Evolutionary conservation across 2,888 invertebrate species (phyloP), one percentile per base, ranked within the genome.

Genomic region (Alitta virens): DNA sequence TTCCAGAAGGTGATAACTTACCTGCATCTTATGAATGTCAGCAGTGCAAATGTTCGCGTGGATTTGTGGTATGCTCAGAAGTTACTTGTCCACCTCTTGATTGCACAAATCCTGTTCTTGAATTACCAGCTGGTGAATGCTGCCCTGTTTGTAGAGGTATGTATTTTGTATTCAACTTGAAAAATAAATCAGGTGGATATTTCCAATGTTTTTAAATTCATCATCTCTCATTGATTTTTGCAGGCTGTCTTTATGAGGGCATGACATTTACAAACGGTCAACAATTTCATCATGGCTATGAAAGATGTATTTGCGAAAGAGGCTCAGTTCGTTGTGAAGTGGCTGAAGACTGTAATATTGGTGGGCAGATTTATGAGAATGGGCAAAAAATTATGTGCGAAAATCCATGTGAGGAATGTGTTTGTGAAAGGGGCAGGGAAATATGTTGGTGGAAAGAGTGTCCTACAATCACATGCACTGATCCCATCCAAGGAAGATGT

Each of bases 1-100:
- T 74, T 53, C 53, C 67, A 33, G 72, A 60, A 12, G 60, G 46
- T 18, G 16, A 14, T n/a, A 18, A 24, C 1, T 24, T 33, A 25
- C n/a, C n/a, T 12, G n/a, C 46, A 46, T 16, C 46, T 5, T 3
- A 33, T 12, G 7, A 5, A 5, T 60, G 60, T 18, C 52, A 52
- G 5, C 5, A 14, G 43, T 60, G 60, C 52, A 23, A 26, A n/a
- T 60, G 60, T 24, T n/a, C n/a, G 25, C 2, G n/a, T 1, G 60
- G 60, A 16, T 53, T 7, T 23, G 55, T 61, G 7, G 46, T 27
- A 21, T 61, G 61, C 26, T 49, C 33, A 24, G 33, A 16, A 0
- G 40, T 56, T 40, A 40, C 25, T 16, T 64, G 64, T 40, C 64
- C 64, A 0, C 16, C 54, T 23, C 46, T 26, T 14, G 27, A 27